Evolutionary conservation across 2,113 vertebrate species (phyloP).

Genomic region (Pelecanus crispus): DNA sequence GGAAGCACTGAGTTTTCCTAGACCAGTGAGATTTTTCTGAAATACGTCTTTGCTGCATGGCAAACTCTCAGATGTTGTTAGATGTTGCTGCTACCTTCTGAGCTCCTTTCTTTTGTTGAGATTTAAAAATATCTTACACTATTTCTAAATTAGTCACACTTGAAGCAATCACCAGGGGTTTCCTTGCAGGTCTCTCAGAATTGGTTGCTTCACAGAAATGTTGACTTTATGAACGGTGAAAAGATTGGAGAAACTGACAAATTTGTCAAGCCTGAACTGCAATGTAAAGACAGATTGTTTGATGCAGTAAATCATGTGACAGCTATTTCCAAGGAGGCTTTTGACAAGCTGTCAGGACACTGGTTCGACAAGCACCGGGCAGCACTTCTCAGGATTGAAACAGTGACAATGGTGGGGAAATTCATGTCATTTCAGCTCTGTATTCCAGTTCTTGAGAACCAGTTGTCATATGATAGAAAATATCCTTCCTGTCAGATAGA

Average conservation of each 20-base stretch:
- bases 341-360: conserved; percentile 68
- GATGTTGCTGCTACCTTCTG: not conserved
- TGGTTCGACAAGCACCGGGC: conserved; percentile 39
- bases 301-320: conserved; percentile 65
- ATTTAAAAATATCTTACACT: not conserved
- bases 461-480: not conserved
- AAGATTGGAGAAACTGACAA: conserved; percentile 36
- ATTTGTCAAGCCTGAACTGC: conserved; percentile 57
- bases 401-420: conserved; percentile 4
- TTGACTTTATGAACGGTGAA: conserved; percentile 45
- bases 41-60: not conserved
- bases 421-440: conserved; percentile 48
- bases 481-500: not conserved
- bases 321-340: conserved; percentile 55
- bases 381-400: not conserved
- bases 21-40: not conserved
- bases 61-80: not conserved
- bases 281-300: conserved; percentile 47
- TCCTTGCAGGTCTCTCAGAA: not conserved
- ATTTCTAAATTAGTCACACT: conserved; percentile 16
- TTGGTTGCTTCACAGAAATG: not conserved
- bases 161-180: not conserved
- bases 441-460: not conserved
- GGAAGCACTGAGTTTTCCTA: not conserved
- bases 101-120: not conserved